phyloP scores from a whole-genome alignment of 2,113 vertebrate species.

The Urocolius indicus region DNA sequence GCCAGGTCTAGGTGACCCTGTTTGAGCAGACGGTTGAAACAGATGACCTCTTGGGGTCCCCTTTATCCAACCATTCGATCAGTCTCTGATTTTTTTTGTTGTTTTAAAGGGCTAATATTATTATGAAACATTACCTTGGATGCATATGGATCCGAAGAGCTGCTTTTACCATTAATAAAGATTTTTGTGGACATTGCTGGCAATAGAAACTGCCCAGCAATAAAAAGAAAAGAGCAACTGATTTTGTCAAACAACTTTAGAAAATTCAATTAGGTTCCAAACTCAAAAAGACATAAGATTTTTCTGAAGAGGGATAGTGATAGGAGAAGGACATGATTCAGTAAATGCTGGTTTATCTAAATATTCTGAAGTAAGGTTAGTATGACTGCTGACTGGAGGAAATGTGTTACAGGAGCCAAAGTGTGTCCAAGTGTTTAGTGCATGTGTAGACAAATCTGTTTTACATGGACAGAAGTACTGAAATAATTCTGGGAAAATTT shows the following conservation, averaged over 20 bases:
- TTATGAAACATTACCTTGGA: neutral
- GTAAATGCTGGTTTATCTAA: neutral
- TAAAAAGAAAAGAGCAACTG: neutral
- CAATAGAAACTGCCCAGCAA: neutral
- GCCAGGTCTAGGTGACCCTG: neutral
- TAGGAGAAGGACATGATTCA: neutral
- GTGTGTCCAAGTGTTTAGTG: neutral
- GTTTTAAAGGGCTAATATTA: neutral
- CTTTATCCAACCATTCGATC: neutral
- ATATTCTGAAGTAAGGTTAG: neutral
- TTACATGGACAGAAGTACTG: neutral
- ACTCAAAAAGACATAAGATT: neutral
- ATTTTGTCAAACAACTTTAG: neutral
- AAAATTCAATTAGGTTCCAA: neutral
- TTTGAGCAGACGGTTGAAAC: neutral
- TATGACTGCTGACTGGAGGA: neutral
- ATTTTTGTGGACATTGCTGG: neutral
- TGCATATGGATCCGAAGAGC: neutral
- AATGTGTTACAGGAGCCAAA: neutral
- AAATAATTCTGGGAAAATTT: neutral
- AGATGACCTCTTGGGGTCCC: neutral
- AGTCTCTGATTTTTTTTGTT: neutral
- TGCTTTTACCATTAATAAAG: neutral
- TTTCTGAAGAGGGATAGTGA: neutral
- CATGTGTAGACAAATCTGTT: neutral